A percentile compares a stretch with the other conserved stretches of the same genome.
Conservation (phyloP, 2,113 vertebrate genomes). For the Nothoprocta pentlandii region DNA sequence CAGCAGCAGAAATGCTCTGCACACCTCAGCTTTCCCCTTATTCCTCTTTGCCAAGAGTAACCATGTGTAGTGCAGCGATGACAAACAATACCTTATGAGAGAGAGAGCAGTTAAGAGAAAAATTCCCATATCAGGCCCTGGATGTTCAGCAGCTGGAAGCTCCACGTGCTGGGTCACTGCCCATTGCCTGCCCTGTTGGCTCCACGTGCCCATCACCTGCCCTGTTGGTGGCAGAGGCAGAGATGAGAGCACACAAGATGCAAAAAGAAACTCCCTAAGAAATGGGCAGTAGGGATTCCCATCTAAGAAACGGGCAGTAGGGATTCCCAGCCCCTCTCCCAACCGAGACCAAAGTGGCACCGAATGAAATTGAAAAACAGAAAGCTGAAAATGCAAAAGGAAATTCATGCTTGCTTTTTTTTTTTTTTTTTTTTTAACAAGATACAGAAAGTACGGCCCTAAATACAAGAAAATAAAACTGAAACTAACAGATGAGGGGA, state of each 20-base stretch:
- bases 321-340: neutral
- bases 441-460: neutral
- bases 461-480: neutral
- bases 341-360: neutral
- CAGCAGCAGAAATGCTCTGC: neutral
- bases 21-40: neutral
- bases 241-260: neutral
- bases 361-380: accelerated
- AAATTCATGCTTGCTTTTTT: neutral
- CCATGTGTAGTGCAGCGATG: neutral
- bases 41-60: neutral
- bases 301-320: neutral
- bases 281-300: neutral
- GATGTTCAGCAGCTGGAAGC: neutral
- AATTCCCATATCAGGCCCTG: neutral
- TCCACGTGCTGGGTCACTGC: accelerated
- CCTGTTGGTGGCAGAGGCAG: neutral
- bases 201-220: too few relatives aligned
- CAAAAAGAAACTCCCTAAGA: neutral
- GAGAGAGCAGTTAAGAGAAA: neutral
- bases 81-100: neutral
- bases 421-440: neutral
- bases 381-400: neutral
- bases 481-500: neutral
- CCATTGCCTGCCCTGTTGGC: neutral